Conservation (phyloP, 2,113 vertebrate species). For the Philantomba maxwellii region DNA sequence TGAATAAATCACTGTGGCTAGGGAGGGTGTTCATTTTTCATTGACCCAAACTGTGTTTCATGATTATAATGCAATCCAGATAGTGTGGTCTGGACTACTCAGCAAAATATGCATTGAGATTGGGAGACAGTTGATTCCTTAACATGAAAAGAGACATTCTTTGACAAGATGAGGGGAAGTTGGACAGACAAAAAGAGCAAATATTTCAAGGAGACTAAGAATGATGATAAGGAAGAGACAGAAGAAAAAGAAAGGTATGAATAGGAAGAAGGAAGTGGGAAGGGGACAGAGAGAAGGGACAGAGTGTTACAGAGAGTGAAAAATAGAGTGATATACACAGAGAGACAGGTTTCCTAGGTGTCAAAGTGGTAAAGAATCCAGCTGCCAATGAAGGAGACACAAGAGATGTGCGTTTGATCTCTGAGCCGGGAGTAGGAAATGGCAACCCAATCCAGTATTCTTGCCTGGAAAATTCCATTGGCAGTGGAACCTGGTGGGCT, state of each 20-base stretch:
- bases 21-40: not conserved
- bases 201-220: not conserved
- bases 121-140: not conserved
- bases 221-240: not conserved
- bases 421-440: not conserved
- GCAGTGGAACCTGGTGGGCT: not conserved
- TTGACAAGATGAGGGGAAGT: not conserved
- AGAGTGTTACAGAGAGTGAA: not conserved
- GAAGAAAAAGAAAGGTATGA: not conserved
- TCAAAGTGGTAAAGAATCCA: not conserved
- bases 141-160: not conserved
- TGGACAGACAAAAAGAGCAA: not conserved
- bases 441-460: not conserved
- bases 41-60: not conserved
- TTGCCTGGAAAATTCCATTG: not conserved
- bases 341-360: not conserved
- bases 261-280: not conserved
- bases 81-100: not conserved
- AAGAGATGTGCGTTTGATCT: not conserved
- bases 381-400: not conserved
- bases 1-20: not conserved
- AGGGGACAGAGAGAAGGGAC: not conserved
- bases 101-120: not conserved
- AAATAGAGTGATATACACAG: not conserved
- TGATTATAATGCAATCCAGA: not conserved